phyloP scores from a whole-genome alignment of 2,113 vertebrate genomes.

The Pygoscelis antarcticus region DNA sequence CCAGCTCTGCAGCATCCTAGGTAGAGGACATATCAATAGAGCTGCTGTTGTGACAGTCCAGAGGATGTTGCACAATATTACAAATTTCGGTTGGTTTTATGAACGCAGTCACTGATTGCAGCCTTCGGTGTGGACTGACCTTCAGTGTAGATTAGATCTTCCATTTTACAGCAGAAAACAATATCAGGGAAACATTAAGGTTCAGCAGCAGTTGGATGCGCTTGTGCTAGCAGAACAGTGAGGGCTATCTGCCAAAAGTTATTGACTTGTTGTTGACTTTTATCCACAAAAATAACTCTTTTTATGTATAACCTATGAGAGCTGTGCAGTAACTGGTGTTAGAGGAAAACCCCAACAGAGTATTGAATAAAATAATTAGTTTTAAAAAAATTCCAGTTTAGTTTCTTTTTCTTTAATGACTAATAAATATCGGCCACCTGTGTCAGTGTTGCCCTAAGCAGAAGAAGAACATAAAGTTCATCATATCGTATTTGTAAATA shows the following conservation, averaged over 20 bases:
- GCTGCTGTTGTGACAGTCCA: not conserved
- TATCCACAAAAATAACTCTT: constrained; percentile 6
- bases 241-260: constrained; percentile 26
- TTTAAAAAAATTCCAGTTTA: not conserved
- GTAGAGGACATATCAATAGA: not conserved
- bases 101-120: not conserved
- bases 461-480: not conserved
- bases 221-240: constrained; percentile 22
- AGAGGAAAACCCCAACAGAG: not conserved
- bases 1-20: not conserved
- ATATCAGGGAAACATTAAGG: constrained; percentile 30
- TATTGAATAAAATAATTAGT: not conserved
- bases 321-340: not conserved
- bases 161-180: constrained; percentile 45
- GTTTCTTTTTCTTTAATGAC: not conserved
- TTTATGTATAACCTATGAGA: not conserved
- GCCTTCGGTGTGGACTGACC: constrained; percentile 9
- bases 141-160: constrained; percentile 43
- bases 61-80: not conserved
- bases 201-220: constrained; percentile 40
- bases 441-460: not conserved
- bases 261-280: constrained; percentile 28
- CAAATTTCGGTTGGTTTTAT: not conserved
- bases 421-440: not conserved
- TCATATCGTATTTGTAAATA: not conserved